Base-by-base conservation (phyloP, 1,140 invertebrate genomes). In the Heliconius himera region DNA sequence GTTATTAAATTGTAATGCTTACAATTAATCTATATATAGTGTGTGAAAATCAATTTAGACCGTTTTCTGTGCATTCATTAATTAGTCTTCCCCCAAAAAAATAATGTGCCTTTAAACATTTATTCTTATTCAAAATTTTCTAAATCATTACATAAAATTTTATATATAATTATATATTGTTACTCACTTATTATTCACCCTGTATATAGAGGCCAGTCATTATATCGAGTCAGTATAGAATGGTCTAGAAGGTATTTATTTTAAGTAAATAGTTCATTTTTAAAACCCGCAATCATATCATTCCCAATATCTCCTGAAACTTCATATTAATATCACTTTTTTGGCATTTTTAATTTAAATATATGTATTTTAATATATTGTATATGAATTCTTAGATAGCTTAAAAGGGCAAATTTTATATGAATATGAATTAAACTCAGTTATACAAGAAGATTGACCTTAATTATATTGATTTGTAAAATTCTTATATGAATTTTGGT, bases 31-130 rank as follows among this genome's bases (percentile, higher is more conserved):
- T 51, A 51, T 56, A 22, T 56, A 22, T 56, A 46, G 41, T 46
- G 41, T 66, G 60, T 66, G 60, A 8, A 9, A 16, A 66, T 66
- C 22, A 66, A 22, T 66, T 29, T 66, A 8, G 33, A 41, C 16
- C 36, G 11, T 76, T 26, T 46, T 66, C n/a, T 26, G 18, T 13
- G 74, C 74, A 76, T 76, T 70, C 56, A 66, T 70, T 66, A 56
- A 70, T 70, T 76, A 20, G 74, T 76, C 60, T 76, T 76, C 74
- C 73, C n/a, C 16, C 38, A 5, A 41, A 9, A 56, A 51, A 66
- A 70, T 70, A 33, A 22, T 76, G 74, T 76, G 74, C 74, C 74
- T 76, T 75, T 38, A 60, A 33, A 51, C 5, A 66, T 66, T 26
- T 6, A 66, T 66, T 22, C n/a, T 26, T 29, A 26, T 26, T 66